Evolutionary conservation across 2,113 vertebrate species (phyloP), one percentile per base, ranked within the genome.

Genomic region (Pluvialis apricaria): DNA sequence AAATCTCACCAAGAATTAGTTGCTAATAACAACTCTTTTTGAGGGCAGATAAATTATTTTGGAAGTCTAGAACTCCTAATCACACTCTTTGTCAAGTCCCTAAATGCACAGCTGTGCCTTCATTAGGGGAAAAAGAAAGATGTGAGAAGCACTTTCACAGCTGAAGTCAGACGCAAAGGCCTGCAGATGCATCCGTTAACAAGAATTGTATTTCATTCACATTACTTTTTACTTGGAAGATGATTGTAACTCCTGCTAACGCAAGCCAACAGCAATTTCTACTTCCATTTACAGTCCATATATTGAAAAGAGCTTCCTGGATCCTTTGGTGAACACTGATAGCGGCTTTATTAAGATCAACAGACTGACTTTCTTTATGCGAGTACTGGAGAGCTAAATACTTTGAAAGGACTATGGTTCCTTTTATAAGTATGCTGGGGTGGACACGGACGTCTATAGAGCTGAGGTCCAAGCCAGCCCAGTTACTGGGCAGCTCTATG

Each of bases 71-170:
- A 87, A 71, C 62, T 79, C 88, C 82, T 51, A 82, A 94, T 84
- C 90, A 68, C 64, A 10, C 57, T 64, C 82, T 89, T 91, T 92
- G 78, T 85, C 81, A 58, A 40, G 45, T 17, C 57, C 38, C 61
- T 78, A 76, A 92, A 85, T 18, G 62, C 81, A 85, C 93, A 94
- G 95, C 93, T 97, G 91, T 84, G 93, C 93, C 54, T 91, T 90
- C 91, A 52, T 79, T 26, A 89, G 26, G n/a, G 68, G 55, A 70
- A 70, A 36, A 89, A 82, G 89, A 42, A 66, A n/a, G 19, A 85
- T 44, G 61, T 44, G 90, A 89, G 89, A 68, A 95, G 84, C 78
- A 13, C 73, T 89, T 47, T 29, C 7, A 6, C 78, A 91, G 84
- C 96, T 95, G 84, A 90, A 95, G 92, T 4, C 79, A 69, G 82